These are phyloP conservation scores for Coleophora flavipennella DNA, from an alignment of 2,888 invertebrate genomes.

Conservation along the genomic window DNA sequence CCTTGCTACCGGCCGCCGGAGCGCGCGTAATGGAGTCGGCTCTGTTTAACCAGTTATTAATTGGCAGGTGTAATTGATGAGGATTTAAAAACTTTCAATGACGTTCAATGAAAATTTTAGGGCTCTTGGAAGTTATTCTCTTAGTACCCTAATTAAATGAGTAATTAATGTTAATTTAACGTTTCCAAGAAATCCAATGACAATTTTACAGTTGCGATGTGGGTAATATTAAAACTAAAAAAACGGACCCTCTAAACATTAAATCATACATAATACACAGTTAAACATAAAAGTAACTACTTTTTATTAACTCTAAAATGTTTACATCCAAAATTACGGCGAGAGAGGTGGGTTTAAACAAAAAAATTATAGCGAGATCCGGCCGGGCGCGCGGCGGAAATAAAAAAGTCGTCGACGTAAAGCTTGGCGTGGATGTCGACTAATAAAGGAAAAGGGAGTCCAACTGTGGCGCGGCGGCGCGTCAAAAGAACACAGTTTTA, in stretches of 20 bases:
- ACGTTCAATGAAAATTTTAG: background rate
- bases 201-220: too few relatives aligned
- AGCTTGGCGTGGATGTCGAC: slow-evolving; percentile 42
- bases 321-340: slow-evolving; percentile 42
- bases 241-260: too few relatives aligned
- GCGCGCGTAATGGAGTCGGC: background rate
- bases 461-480: slow-evolving; percentile 36
- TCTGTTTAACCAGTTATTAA: slow-evolving; percentile 1
- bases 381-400: slow-evolving; percentile 43
- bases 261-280: slow-evolving; percentile 10
- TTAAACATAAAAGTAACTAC: slow-evolving; percentile 23
- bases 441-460: slow-evolving; percentile 59
- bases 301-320: slow-evolving; percentile 48
- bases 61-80: slow-evolving; percentile 5
- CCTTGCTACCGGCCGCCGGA: too few relatives aligned
- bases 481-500: slow-evolving; percentile 47
- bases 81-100: slow-evolving; percentile 2
- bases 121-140: background rate
- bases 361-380: slow-evolving; percentile 16
- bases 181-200: too few relatives aligned
- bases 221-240: too few relatives aligned
- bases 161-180: too few relatives aligned
- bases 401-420: slow-evolving; percentile 61
- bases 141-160: background rate
- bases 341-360: slow-evolving; percentile 30